A percentile compares a stretch with the other conserved stretches of the same genome.
phyloP scores from a whole-genome alignment of 2,113 vertebrate genomes.

The Salvelinus alpinus region DNA sequence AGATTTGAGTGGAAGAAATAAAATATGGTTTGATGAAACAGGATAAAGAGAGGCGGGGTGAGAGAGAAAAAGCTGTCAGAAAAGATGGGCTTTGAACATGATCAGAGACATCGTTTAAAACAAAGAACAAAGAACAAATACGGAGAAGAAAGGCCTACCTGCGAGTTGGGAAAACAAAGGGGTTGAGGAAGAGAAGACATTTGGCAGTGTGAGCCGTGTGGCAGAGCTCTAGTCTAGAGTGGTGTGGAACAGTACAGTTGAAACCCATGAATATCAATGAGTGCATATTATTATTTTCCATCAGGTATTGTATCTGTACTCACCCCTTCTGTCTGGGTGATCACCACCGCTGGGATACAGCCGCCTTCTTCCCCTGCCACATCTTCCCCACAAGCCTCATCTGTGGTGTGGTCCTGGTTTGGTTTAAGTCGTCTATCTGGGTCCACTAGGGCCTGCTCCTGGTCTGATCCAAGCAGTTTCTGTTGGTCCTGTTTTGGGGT shows the following conservation, averaged over 20 bases:
- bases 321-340: conserved; percentile 67
- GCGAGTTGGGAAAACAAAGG: conserved; percentile 43
- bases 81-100: conserved; percentile 52
- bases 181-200: conserved; percentile 47
- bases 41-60: conserved; percentile 34
- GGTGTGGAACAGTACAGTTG: conserved; percentile 47
- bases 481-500: neutral
- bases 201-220: conserved; percentile 16
- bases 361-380: conserved; percentile 31
- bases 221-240: conserved; percentile 12
- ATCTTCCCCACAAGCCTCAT: conserved; percentile 27
- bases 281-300: conserved; percentile 46
- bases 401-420: neutral
- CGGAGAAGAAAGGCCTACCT: conserved; percentile 53
- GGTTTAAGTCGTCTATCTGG: neutral
- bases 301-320: conserved; percentile 62
- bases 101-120: conserved; percentile 69
- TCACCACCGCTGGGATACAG: conserved; percentile 43
- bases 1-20: conserved; percentile 19
- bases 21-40: conserved; percentile 39
- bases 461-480: neutral
- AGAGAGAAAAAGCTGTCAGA: conserved; percentile 50
- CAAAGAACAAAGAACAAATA: conserved; percentile 60
- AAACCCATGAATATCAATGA: conserved; percentile 66
- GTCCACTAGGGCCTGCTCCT: neutral